Evolutionary conservation across 2,113 vertebrate species (phyloP).

Genomic region (Crotophaga sulcirostris): DNA sequence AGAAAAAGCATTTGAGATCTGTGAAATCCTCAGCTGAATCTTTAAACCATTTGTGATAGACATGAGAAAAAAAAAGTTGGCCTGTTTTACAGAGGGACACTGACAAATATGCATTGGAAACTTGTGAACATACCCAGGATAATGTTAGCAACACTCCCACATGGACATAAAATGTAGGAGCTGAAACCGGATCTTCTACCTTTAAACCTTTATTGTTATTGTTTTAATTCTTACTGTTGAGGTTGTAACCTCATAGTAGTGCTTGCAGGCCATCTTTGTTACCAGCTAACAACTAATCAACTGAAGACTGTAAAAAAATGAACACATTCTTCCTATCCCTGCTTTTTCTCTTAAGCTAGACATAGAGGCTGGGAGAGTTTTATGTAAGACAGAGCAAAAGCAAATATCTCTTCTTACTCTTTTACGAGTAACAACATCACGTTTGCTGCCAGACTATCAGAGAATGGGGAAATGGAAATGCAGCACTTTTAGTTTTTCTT

Average conservation of each 20-base stretch:
- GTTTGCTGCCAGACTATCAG: neutral
- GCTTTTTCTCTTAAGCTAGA: neutral
- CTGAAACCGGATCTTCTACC: neutral
- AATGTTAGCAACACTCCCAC: neutral
- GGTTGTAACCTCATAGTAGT: neutral
- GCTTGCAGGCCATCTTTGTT: neutral
- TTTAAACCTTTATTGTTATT: neutral
- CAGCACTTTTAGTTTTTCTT: neutral
- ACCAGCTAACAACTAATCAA: neutral
- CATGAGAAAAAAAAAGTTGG: neutral
- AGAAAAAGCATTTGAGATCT: neutral
- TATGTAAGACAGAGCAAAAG: neutral
- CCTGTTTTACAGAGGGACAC: neutral
- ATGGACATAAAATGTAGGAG: neutral
- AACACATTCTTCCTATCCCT: neutral
- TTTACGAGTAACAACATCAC: neutral
- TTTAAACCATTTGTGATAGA: neutral
- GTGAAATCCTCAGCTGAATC: neutral
- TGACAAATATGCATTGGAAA: neutral
- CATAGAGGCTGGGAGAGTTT: neutral
- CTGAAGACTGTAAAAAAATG: neutral
- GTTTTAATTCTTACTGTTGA: neutral
- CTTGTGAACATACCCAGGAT: fast-evolving
- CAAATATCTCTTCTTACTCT: neutral
- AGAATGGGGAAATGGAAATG: constrained; percentile 42